A percentile compares a stretch with the other conserved stretches of the same genome.
Evolutionary conservation across 30 jellyfish, hydroid and myxozoan species (phyloP).

Genomic region (Aurelia coerulea): DNA sequence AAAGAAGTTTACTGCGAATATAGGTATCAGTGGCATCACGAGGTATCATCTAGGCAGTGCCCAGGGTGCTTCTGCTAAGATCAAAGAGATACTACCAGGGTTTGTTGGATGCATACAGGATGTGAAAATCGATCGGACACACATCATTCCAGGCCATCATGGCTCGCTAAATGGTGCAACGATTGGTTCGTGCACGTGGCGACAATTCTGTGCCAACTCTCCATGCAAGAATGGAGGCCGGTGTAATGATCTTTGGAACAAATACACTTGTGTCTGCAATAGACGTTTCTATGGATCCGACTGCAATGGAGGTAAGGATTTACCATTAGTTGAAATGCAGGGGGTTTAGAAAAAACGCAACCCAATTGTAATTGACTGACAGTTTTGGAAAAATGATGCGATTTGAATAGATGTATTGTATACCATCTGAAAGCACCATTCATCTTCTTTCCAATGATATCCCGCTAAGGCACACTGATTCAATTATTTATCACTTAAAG

Average conservation of each 20-base stretch:
- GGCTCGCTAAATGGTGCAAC: slow-evolving; percentile 36
- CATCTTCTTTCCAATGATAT: no score
- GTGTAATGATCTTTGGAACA: slow-evolving; percentile 57
- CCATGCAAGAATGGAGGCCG: slow-evolving; percentile 56
- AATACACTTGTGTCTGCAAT: slow-evolving; percentile 38
- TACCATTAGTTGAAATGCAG: no score
- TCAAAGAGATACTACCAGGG: slow-evolving; percentile 3
- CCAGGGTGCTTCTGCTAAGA: background rate
- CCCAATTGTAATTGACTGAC: no score
- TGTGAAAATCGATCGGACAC: slow-evolving; percentile 12
- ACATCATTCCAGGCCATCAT: slow-evolving; percentile 13
- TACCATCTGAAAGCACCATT: no score
- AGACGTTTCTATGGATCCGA: slow-evolving; percentile 50
- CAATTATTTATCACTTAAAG: no score
- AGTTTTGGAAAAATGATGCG: no score
- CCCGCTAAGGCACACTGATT: no score
- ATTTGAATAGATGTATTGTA: no score
- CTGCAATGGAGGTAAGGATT: slow-evolving; percentile 35
- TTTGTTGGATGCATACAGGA: slow-evolving; percentile 70
- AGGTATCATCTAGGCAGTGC: slow-evolving; percentile 5
- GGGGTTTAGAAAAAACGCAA: no score
- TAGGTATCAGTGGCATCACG: background rate
- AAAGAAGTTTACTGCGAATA: background rate
- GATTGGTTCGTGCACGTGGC: slow-evolving; percentile 61
- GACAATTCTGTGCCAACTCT: slow-evolving; percentile 14